Evolutionary conservation across 1,140 invertebrate genomes (phyloP), one percentile per base, ranked within the genome.

Genomic region (Cyrtorhinus lividipennis): DNA sequence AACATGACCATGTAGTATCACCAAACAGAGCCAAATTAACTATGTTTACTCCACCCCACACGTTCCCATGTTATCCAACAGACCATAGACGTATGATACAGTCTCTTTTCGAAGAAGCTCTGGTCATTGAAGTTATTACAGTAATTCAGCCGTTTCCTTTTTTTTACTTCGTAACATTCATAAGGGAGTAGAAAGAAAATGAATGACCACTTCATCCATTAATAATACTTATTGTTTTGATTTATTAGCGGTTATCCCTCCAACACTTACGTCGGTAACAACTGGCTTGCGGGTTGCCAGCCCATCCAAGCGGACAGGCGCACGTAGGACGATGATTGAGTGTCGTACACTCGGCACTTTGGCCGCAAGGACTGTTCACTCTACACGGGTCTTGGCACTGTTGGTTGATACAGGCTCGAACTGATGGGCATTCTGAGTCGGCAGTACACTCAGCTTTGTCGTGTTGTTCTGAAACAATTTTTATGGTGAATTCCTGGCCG

Each of bases 281-380:
- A 67, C 83, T 78, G 5, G 84, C 71, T 74, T 91, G 83, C 27
- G 92, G 90, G 74, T 95, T 87, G 66, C 92, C 92, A 59, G 86
- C 88, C 74, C 85, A 90, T 46, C 87, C 87, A 53, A 83, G 79
- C 24, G 86, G 87, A 74, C 91, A 94, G 65, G 80, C 80, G 70
- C 90, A 93, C 10, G 81, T 82, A 2, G 89, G 86, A 68, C 86
- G 81, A 70, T 90, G 87, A 66, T 82, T 77, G 22, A 77, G 74
- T 0, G 86, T 83, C 15, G 81, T 74, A 69, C 91, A 94, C 60
- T 88, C 79, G 0, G 90, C 88, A 66, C 85, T 82, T 10, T 79
- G 73, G 30, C 88, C 89, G 71, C 91, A 94, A 0, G 86, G 86
- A 69, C 84, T 86, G 30, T 81, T 79, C 1, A 84, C 78, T 15